Percentiles rank a stretch among this genome's conserved stretches.
Conservation (phyloP, 2,888 invertebrate genomes). For the Troilus luridus region DNA sequence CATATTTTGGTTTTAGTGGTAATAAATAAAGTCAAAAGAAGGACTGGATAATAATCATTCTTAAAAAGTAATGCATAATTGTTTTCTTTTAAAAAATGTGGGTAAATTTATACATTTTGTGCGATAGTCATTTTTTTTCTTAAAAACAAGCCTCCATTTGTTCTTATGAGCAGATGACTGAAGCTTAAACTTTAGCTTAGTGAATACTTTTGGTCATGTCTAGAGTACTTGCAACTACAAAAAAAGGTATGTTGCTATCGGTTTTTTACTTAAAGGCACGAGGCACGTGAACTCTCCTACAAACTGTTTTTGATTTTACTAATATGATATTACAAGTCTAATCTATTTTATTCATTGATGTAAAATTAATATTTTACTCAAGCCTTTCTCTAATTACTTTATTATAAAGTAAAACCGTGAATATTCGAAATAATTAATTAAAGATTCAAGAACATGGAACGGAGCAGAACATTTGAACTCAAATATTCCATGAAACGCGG, state of each 20-base stretch:
- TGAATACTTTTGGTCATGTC: background rate
- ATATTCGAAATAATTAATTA: background rate
- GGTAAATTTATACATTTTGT: background rate
- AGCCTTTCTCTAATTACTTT: background rate
- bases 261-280: background rate
- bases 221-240: constrained; percentile 26
- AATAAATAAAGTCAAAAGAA: background rate
- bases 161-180: background rate
- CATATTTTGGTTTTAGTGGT: background rate
- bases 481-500: background rate
- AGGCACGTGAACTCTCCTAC: background rate
- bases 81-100: background rate
- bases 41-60: background rate
- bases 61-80: background rate
- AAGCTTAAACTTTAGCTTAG: background rate
- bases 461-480: background rate
- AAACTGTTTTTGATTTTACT: background rate
- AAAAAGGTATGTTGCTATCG: background rate
- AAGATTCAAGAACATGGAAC: no score
- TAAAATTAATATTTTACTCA: background rate
- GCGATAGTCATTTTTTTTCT: background rate
- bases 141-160: background rate
- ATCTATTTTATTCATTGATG: background rate
- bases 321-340: background rate
- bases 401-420: background rate